Evolutionary conservation across 2,888 invertebrate species (phyloP).

Genomic region (Epicampocera succincta): DNA sequence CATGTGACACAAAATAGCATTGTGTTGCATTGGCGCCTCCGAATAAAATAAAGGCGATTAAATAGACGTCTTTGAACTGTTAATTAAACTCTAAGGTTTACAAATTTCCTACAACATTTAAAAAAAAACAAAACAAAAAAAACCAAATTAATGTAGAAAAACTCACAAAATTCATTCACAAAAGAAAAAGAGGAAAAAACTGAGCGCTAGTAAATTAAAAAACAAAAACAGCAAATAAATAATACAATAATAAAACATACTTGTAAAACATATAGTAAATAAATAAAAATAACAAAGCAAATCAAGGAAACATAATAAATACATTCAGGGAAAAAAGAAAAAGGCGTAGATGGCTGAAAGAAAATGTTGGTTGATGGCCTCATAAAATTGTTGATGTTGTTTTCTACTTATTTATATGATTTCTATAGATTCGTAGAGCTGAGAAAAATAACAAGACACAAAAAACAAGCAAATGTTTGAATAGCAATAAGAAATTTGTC

Average conservation of each 20-base stretch:
- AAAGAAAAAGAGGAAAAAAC: no score
- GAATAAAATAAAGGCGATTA: no score
- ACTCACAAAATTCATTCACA: no score
- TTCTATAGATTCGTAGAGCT: neutral
- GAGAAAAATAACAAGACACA: neutral
- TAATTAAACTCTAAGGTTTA: no score
- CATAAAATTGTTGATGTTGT: constrained; percentile 54
- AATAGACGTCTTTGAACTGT: no score
- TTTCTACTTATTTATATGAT: constrained; percentile 51
- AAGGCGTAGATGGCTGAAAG: constrained; percentile 19
- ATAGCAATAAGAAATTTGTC: constrained; percentile 14
- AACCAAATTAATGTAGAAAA: no score
- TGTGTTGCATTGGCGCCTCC: no score
- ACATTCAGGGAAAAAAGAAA: constrained; percentile 5
- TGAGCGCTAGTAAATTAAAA: neutral
- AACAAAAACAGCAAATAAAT: constrained; percentile 57
- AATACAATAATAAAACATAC: constrained; percentile 48
- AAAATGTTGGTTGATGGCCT: constrained; percentile 38
- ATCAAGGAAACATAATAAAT: constrained; percentile 58
- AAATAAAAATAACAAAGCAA: constrained; percentile 16
- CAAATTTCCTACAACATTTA: no score
- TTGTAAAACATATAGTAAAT: constrained; percentile 29
- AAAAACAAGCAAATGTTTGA: constrained; percentile 24
- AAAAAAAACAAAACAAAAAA: no score
- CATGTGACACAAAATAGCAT: no score